Conservation (phyloP, 2,797 vertebrate genomes). For the Sciaenops ocellatus region DNA sequence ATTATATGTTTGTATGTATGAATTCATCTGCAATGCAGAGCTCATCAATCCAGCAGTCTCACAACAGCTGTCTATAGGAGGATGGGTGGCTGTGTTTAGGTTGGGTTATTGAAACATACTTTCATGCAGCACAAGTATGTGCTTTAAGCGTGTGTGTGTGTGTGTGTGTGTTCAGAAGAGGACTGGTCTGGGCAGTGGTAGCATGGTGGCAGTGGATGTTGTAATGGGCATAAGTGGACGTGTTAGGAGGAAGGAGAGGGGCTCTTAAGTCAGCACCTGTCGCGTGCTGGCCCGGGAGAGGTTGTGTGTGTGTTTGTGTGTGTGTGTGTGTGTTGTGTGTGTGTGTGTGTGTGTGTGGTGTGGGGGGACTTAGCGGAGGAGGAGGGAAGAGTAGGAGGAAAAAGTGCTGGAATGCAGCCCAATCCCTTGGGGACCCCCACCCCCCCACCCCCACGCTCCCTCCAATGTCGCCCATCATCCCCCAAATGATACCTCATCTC, state of each 20-base stretch:
- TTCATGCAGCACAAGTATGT: no score
- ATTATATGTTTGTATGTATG: slow-evolving; percentile 21
- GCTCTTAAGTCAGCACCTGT: slow-evolving; percentile 85
- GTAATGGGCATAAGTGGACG: slow-evolving; percentile 70
- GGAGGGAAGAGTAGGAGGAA: slow-evolving; percentile 37
- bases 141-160: no score
- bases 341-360: slow-evolving; percentile 24
- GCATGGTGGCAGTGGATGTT: slow-evolving; percentile 65
- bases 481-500: slow-evolving; percentile 63
- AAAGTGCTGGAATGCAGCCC: slow-evolving; percentile 75
- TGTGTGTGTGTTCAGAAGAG: slow-evolving; percentile 17
- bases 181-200: slow-evolving; percentile 27
- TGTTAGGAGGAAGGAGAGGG: slow-evolving; percentile 67
- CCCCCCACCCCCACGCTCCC: no score
- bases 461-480: slow-evolving; percentile 38
- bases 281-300: slow-evolving; percentile 74
- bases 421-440: slow-evolving; percentile 60
- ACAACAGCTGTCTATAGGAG: slow-evolving; percentile 72
- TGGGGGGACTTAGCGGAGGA: slow-evolving; percentile 19
- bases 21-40: slow-evolving; percentile 79
- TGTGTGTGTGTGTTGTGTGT: slow-evolving; percentile 23
- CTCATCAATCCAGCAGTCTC: slow-evolving; percentile 79
- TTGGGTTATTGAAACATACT: no score
- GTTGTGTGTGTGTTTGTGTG: slow-evolving; percentile 8
- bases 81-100: slow-evolving; percentile 28